phyloP scores from a whole-genome alignment of 2,113 vertebrate genomes.

The Mus spicilegus region DNA sequence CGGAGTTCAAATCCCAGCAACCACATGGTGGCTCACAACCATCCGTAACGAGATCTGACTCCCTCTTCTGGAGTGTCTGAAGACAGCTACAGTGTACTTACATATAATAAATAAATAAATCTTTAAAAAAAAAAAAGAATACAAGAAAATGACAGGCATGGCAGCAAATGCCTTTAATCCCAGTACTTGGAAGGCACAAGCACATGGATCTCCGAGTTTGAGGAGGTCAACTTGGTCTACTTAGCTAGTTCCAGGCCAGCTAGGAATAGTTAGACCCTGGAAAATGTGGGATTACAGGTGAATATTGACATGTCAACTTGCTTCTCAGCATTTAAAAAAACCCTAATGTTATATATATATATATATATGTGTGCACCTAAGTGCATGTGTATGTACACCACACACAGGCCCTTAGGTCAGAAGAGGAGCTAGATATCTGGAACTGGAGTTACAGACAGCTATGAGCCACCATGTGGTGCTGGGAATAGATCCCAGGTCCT shows the following conservation, averaged over 20 bases:
- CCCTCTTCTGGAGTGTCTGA: too few relatives aligned
- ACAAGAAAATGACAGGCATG: too few relatives aligned
- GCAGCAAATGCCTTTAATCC: neutral
- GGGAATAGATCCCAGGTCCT: neutral
- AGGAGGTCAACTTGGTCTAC: neutral
- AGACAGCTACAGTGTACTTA: too few relatives aligned
- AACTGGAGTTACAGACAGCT: neutral
- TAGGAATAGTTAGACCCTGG: neutral
- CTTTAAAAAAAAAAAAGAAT: neutral
- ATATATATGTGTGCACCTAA: neutral
- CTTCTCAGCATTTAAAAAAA: slow-evolving; percentile 28
- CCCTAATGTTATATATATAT: neutral
- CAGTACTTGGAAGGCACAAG: neutral
- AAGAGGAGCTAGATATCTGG: neutral
- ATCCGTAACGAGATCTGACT: too few relatives aligned
- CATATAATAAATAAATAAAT: too few relatives aligned
- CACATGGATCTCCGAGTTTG: neutral
- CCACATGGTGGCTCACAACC: too few relatives aligned
- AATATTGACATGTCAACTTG: neutral
- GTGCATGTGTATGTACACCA: neutral
- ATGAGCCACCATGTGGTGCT: neutral
- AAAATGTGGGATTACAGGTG: neutral
- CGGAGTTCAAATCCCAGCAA: too few relatives aligned
- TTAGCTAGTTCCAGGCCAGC: neutral
- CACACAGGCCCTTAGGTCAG: neutral